Base-by-base conservation (phyloP, 2,113 vertebrate genomes). In the Anhinga anhinga region DNA sequence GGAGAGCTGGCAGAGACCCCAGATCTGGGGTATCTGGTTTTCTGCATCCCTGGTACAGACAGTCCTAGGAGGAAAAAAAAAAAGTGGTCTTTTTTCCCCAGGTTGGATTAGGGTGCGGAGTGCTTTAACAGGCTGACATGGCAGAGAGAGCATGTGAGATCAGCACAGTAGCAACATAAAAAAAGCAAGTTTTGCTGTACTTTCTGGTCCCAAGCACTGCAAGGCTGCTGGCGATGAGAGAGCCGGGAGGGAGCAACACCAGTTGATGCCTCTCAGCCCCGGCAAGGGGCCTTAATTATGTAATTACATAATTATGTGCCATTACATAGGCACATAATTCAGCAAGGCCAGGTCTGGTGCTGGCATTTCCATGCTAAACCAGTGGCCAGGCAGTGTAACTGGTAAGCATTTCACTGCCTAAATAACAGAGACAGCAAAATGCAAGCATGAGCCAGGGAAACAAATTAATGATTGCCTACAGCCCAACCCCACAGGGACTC, bases 1-100 rank as follows among this genome's bases (percentile, higher is more conserved):
- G 73, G 34, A 95, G 52, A 94, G 73, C 89, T 97, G 93, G 96
- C 96, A 95, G 44, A 47, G 49, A 92, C 91, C 81, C 86, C 86
- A 85, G 56, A 76, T 59, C 73, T 80, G 42, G 88, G 53, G 36
- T 53, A 87, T 91, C 93, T 97, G 94, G 30, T 52, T 97, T 87
- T 93, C 89, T 93, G 29, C 62, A 70, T 73, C 70, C 82, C 42
- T 95, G 94, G 91, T 65, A 94, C 45, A 66, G 92, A 82, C 25
- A 18, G 12, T 53, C 32, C 45, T 89, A 66, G 45, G 25, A 85
- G 53, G 5, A 12, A n/a, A 92, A 73, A 89, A 73, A 89, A 67
- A 2, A 5, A 30, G 14, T 44, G 17, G 9, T n/a, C 8, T 67
- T 59, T 85, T 70, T 74, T 8, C 69, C 45, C n/a, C 11, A 16